phyloP scores from a whole-genome alignment of 2,888 invertebrate genomes.

The Caenorhabditis sp. region DNA sequence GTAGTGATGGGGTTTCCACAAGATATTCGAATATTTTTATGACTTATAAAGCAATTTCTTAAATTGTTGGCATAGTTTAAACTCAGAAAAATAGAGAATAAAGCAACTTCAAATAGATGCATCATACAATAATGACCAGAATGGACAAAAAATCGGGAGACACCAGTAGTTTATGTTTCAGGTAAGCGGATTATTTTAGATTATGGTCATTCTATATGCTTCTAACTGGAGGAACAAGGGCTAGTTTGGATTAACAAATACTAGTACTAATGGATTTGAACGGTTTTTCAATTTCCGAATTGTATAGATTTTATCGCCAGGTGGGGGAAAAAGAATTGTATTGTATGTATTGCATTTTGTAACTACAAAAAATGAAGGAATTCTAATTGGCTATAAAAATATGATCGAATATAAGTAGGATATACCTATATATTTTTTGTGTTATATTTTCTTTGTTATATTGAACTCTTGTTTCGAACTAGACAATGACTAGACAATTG shows the following conservation, averaged over 20 bases:
- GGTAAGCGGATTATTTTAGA: neutral
- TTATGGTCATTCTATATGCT: neutral
- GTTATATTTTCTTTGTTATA: too few relatives aligned
- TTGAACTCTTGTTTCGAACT: too few relatives aligned
- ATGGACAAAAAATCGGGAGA: neutral
- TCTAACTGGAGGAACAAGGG: neutral
- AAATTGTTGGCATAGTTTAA: conserved; percentile 3
- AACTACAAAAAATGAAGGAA: too few relatives aligned
- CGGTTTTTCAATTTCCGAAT: neutral
- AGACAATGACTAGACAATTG: too few relatives aligned
- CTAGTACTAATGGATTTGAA: neutral
- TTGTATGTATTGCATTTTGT: too few relatives aligned
- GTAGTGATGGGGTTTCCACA: conserved; percentile 37
- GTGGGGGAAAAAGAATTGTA: too few relatives aligned
- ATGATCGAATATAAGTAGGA: too few relatives aligned
- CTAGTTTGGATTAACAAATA: neutral
- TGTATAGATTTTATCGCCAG: too few relatives aligned
- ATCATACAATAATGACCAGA: conserved; percentile 7
- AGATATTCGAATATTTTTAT: conserved; percentile 38
- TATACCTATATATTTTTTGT: too few relatives aligned
- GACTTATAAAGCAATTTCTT: conserved; percentile 36
- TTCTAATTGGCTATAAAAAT: too few relatives aligned
- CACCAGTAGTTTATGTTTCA: neutral
- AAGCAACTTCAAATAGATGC: conserved; percentile 6
- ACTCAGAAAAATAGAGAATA: conserved; percentile 22